Evolutionary conservation across 2,888 invertebrate genomes (phyloP).

Genomic region (Ichneumoninae sp.): DNA sequence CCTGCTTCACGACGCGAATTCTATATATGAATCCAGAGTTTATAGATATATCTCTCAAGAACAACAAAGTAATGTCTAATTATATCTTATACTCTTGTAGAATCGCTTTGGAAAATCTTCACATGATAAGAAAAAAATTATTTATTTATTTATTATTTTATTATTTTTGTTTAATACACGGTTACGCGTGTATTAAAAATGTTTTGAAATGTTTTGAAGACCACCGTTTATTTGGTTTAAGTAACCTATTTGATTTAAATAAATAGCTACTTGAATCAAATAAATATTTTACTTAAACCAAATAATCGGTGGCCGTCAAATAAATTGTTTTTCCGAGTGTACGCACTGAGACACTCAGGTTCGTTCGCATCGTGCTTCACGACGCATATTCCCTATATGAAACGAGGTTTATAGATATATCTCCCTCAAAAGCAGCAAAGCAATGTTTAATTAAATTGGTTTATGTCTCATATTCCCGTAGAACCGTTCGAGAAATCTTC

Average conservation of each 20-base stretch:
- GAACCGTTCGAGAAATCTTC: constrained; percentile 9
- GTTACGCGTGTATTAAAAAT: too few species aligned
- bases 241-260: too few species aligned
- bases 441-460: constrained; percentile 28
- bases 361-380: not conserved
- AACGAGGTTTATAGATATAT: not conserved
- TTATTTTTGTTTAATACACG: too few species aligned
- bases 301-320: too few species aligned
- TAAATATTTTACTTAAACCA: too few species aligned
- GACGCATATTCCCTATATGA: not conserved
- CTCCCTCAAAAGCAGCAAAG: not conserved
- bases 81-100: constrained; percentile 11
- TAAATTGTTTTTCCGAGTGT: too few species aligned
- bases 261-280: too few species aligned
- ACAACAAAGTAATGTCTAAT: constrained; percentile 1
- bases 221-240: too few species aligned
- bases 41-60: not conserved
- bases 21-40: not conserved
- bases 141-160: too few species aligned
- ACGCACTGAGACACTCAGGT: too few species aligned
- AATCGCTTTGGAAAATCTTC: not conserved
- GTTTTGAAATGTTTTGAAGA: too few species aligned
- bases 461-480: constrained; percentile 8
- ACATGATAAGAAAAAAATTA: too few species aligned
- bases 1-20: not conserved